These are phyloP conservation scores for Incurvaria masculella DNA, from an alignment of 2,888 invertebrate species.

Conservation along the genomic window DNA sequence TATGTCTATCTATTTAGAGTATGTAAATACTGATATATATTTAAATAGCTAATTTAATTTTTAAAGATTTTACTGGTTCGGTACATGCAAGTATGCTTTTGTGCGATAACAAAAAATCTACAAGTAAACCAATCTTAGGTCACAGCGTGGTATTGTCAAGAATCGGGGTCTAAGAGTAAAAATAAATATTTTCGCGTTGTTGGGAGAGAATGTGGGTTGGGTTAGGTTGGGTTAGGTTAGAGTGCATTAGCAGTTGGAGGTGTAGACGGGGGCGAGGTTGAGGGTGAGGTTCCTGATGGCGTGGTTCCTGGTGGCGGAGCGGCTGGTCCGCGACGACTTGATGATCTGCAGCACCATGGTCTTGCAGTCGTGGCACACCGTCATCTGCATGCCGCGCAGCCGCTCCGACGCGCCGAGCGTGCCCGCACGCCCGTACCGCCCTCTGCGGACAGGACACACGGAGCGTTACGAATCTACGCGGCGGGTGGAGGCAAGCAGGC, in stretches of 20 bases:
- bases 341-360: slow-evolving; percentile 93
- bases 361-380: slow-evolving; percentile 93
- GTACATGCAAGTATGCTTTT: slow-evolving; percentile 18
- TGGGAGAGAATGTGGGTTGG: too few species aligned
- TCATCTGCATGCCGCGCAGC: slow-evolving; percentile 76
- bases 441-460: slow-evolving; percentile 31
- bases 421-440: slow-evolving; percentile 60
- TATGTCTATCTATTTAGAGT: too few species aligned
- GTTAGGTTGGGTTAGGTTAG: neutral
- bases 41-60: too few species aligned
- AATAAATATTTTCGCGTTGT: slow-evolving; percentile 20
- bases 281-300: slow-evolving; percentile 78
- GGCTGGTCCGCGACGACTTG: slow-evolving; percentile 78
- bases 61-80: neutral
- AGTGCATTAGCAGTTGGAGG: slow-evolving; percentile 40
- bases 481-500: too few species aligned
- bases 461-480: too few species aligned
- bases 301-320: slow-evolving; percentile 79
- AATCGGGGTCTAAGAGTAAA: slow-evolving; percentile 19
- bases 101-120: slow-evolving; percentile 43
- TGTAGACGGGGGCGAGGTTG: slow-evolving; percentile 80
- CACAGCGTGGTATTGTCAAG: slow-evolving; percentile 42
- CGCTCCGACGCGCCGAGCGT: slow-evolving; percentile 60
- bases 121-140: slow-evolving; percentile 30
- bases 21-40: too few species aligned